phyloP scores from a whole-genome alignment of 2,797 vertebrate genomes.

The Anisognathus igniventris region DNA sequence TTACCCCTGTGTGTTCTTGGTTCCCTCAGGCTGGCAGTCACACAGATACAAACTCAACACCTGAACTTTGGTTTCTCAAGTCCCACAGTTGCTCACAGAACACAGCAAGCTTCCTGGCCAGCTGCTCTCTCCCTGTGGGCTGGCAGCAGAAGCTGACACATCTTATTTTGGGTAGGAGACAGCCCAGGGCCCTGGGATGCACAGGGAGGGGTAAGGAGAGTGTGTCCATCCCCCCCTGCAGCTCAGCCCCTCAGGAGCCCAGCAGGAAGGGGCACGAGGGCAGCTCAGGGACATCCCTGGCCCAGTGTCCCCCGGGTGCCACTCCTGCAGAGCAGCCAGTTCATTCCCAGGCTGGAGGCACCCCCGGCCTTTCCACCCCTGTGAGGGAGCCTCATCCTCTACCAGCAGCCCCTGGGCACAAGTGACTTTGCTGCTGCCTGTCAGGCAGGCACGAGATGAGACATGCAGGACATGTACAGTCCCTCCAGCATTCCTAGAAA shows the following conservation, averaged over 20 bases:
- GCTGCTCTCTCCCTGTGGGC: neutral
- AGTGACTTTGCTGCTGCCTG: neutral
- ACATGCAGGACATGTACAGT: fast-evolving
- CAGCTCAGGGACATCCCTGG: neutral
- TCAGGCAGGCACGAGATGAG: fast-evolving
- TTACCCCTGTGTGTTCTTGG: no score
- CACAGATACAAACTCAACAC: neutral
- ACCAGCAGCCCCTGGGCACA: neutral
- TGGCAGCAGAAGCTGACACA: neutral
- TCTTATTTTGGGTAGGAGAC: fast-evolving
- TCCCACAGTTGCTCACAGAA: neutral
- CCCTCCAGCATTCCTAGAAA: neutral
- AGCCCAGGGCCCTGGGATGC: fast-evolving
- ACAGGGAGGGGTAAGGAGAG: neutral
- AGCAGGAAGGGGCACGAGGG: neutral
- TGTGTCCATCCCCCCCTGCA: neutral
- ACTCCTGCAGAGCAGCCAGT: fast-evolving
- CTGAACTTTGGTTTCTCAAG: neutral
- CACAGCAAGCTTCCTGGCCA: neutral
- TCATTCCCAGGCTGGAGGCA: fast-evolving
- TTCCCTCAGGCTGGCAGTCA: neutral
- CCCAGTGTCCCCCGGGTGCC: fast-evolving
- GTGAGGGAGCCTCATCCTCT: neutral
- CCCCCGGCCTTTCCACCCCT: neutral
- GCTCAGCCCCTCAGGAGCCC: neutral